Base-by-base conservation (phyloP, 2,888 invertebrate genomes). In the Fabriciana adippe region DNA sequence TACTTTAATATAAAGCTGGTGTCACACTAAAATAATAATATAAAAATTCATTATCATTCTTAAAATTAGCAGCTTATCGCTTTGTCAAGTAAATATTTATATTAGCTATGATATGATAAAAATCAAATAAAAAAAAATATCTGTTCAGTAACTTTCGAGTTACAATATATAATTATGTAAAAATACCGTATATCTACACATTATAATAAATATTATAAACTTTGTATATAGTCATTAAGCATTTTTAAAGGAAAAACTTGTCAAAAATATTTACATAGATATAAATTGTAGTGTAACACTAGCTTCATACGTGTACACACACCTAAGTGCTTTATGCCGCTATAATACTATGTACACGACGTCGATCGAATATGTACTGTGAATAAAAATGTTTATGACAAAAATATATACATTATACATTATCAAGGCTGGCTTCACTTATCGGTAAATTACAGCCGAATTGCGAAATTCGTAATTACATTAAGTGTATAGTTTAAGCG, bases 391-490 rank as follows among this genome's bases (percentile, higher is more conserved):
- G 59, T 60, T 55, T 82, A 83, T 76, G 79, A 80, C 74, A 75
- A 75, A 76, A 77, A 75, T 70, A 73, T 75, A 75, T 76, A 73
- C 75, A 91, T 73, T 75, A 75, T 74, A 72, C 77, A 79, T 79
- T 81, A 80, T 76, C 74, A 79, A 81, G 81, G 79, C 79, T 79
- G 81, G 80, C 79, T 77, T 79, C 76, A 81, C 76, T 78, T 76
- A 77, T 69, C 75, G 78, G 78, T 79, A 76, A 77, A 73, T 79
- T 80, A 81, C 85, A 86, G 85, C 88, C 87, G 80, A 83, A 83
- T 83, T 78, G 81, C 77, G 80, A 74, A 87, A 86, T 85, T 81
- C 81, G 82, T 84, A 79, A 84, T 84, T 80, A 84, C 82, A 76
- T 81, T 70, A 83, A 85, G 79, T 87, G 81, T 82, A 86, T 84